These are phyloP conservation scores for Drosophila rubida DNA, from an alignment of 2,888 invertebrate genomes.

Conservation along the genomic window DNA sequence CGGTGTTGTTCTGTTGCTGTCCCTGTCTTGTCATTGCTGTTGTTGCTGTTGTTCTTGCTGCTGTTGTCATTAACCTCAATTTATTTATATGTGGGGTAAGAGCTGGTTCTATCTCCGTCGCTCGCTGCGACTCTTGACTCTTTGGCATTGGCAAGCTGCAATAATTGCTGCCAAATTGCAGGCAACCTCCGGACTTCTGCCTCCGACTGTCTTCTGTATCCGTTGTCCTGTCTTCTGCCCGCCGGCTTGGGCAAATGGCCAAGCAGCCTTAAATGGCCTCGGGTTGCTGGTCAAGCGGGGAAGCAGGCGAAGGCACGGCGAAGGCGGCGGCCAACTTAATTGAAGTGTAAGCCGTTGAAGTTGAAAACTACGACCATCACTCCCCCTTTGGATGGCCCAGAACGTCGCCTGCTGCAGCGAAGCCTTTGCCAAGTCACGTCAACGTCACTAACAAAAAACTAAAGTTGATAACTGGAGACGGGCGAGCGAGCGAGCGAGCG, in stretches of 20 bases:
- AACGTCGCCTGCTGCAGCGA: constrained; percentile 20
- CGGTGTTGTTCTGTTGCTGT: constrained; percentile 4
- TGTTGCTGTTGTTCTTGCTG: constrained; percentile 3
- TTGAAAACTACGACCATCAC: constrained; percentile 46
- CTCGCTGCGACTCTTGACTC: constrained; percentile 50
- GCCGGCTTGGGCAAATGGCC: constrained; percentile 54
- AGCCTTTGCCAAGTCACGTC: constrained; percentile 55
- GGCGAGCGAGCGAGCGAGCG: neutral
- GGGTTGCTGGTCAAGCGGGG: constrained; percentile 34
- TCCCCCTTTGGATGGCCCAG: neutral
- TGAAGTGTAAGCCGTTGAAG: constrained; percentile 75
- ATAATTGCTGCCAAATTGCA: constrained; percentile 80
- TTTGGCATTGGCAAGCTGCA: constrained; percentile 70
- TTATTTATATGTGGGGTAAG: constrained; percentile 48
- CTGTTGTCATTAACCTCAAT: constrained; percentile 68
- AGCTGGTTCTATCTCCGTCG: constrained; percentile 26
- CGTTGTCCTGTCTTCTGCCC: neutral
- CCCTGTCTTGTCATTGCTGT: constrained; percentile 2
- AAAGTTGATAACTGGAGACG: constrained; percentile 29
- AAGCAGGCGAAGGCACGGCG: neutral
- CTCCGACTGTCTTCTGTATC: neutral
- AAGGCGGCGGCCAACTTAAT: constrained; percentile 57
- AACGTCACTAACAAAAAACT: constrained; percentile 45
- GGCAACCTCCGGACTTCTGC: constrained; percentile 24
- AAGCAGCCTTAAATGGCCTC: constrained; percentile 35